Base-by-base conservation (phyloP, 1,140 invertebrate genomes). In the Mercenaria mercenaria region DNA sequence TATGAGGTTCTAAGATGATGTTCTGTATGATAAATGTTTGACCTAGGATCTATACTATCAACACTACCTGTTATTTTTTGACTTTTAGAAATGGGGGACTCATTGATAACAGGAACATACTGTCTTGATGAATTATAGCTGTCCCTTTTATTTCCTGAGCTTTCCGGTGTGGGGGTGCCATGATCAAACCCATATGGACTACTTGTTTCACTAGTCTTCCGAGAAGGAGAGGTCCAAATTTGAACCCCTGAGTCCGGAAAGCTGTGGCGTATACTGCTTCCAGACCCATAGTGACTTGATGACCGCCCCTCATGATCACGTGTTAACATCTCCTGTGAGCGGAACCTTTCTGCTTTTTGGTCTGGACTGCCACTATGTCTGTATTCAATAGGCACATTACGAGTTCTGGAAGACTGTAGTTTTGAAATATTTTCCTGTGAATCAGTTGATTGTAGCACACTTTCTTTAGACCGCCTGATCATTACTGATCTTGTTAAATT, bases 51-150 rank as follows among this genome's bases (percentile, higher is more conserved):
- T 50, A 93, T 90, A 83, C 90, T 93, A 74, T 93, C 93, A 4
- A 93, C 91, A 90, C 93, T 94, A n/a, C 91, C 80, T 15, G 92
- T 91, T 69, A 92, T 90, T 74, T 92, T 90, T 41, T 89, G 79
- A 64, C 56, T 86, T 39, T 77, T 80, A 43, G 90, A 74, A 23
- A 86, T 85, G 0, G 76, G 34, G 0, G 82, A 67, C 41, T 89
- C 43, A 88, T 82, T 50, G 74, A 91, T 29, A 20, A 93, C 93
- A 6, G 93, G 93, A 34, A 94, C 91, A 90, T 93, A 93, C 77
- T 93, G 93, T 34, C 93, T 72, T 15, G 82, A 90, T 37, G 67
- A 34, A n/a, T 32, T 0, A 47, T 88, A 87, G 20, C 67, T 67
- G 6, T 89, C 81, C n/a, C 80, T 29, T 59, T 79, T 77, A 34